Percentiles rank a stretch among this genome's conserved stretches.
Conservation (phyloP, 2,113 vertebrate species). For the Camelus bactrianus region DNA sequence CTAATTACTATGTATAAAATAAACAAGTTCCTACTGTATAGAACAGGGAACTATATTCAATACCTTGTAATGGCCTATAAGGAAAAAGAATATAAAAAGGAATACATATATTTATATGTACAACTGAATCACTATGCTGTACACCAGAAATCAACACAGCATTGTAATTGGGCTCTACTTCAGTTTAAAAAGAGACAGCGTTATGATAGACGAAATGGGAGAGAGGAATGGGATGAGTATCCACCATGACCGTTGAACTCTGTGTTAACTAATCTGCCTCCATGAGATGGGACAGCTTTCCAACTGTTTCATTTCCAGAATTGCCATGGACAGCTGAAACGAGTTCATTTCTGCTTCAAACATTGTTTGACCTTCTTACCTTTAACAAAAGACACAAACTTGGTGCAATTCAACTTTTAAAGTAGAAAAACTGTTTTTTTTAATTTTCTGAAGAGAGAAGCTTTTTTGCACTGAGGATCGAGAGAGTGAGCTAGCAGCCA, state of each 20-base stretch:
- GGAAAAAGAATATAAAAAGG: no score
- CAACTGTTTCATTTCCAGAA: background rate
- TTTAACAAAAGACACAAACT: background rate
- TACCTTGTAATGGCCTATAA: no score
- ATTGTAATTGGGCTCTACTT: no score
- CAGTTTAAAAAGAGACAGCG: no score
- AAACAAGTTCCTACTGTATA: no score
- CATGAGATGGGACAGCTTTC: background rate
- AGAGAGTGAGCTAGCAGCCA: background rate
- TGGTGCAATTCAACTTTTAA: background rate
- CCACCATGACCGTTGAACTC: background rate
- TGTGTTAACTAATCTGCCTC: background rate
- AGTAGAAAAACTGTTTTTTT: constrained; percentile 58
- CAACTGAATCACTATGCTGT: no score
- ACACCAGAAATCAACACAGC: no score
- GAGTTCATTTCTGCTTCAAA: constrained; percentile 2
- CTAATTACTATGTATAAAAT: no score
- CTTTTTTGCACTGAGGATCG: background rate
- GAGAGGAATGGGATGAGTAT: background rate
- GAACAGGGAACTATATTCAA: no score
- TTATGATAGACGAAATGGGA: background rate
- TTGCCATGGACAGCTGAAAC: background rate
- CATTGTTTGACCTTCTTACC: background rate
- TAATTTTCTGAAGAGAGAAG: background rate
- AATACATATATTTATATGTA: no score